Percentiles rank a stretch among this genome's conserved stretches.
phyloP scores from a whole-genome alignment of 2,797 vertebrate species.

The Sebastes itinus region DNA sequence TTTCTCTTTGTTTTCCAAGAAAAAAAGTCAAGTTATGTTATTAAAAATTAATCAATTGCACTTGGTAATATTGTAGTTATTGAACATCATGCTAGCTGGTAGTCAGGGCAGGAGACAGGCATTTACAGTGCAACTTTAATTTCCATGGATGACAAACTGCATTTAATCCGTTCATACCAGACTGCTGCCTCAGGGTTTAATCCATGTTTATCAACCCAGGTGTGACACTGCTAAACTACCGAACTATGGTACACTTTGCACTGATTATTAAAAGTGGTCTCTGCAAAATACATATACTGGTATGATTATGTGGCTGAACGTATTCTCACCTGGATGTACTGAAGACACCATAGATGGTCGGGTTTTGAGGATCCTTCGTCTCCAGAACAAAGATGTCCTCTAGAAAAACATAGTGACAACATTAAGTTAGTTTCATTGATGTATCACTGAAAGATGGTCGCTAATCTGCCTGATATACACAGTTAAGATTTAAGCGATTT shows the following conservation, averaged over 20 bases:
- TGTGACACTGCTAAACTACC: not conserved
- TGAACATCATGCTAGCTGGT: fast-evolving
- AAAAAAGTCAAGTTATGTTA: not conserved
- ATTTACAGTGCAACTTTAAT: too few species aligned
- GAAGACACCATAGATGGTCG: conserved; percentile 88
- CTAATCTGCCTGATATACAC: too few species aligned
- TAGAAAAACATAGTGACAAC: conserved; percentile 46
- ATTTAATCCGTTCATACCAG: not conserved
- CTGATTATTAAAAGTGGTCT: fast-evolving
- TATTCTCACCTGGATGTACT: conserved; percentile 85
- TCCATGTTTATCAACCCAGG: not conserved
- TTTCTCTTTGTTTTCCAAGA: not conserved
- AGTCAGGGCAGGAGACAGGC: too few species aligned
- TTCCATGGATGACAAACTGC: too few species aligned
- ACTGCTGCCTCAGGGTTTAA: not conserved
- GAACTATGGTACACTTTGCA: not conserved
- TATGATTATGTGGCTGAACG: not conserved
- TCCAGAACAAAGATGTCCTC: conserved; percentile 89
- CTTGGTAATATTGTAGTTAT: too few species aligned
- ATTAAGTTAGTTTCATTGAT: not conserved
- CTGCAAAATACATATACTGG: not conserved
- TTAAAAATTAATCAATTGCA: not conserved
- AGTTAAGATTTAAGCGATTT: too few species aligned
- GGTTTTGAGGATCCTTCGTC: conserved; percentile 87
- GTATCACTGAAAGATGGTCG: not conserved